phyloP scores from a whole-genome alignment of 2,888 invertebrate genomes.

The Lasioglossum villosulum region DNA sequence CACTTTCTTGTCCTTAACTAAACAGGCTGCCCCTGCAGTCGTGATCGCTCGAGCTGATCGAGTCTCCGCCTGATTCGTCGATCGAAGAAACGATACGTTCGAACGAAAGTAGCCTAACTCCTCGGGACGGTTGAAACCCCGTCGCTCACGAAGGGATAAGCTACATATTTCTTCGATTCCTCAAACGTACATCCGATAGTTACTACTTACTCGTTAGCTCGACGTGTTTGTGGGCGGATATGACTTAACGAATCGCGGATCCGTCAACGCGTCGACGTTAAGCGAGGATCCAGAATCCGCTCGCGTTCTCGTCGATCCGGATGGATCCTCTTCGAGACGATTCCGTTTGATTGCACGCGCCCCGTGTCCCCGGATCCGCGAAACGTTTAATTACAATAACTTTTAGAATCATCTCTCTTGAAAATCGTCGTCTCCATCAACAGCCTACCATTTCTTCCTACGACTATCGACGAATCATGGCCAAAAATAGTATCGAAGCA shows the following conservation, averaged over 20 bases:
- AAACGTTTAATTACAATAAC: conserved; percentile 49
- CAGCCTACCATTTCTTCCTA: conserved; percentile 35
- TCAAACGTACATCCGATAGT: conserved; percentile 22
- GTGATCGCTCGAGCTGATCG: conserved; percentile 67
- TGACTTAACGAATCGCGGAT: conserved; percentile 48
- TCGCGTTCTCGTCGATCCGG: neutral
- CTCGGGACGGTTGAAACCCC: neutral
- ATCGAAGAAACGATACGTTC: conserved; percentile 42
- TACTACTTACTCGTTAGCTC: conserved; percentile 43
- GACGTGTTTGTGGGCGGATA: conserved; percentile 58
- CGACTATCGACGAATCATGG: conserved; percentile 43
- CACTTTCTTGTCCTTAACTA: conserved; percentile 66
- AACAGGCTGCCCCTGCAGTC: conserved; percentile 73
- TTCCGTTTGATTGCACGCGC: neutral
- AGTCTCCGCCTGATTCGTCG: conserved; percentile 46
- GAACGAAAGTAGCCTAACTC: conserved; percentile 28
- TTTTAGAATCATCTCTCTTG: conserved; percentile 45
- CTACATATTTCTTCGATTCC: conserved; percentile 26
- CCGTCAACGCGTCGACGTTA: neutral
- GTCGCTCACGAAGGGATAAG: neutral
- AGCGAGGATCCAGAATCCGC: neutral
- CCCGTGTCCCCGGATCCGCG: conserved; percentile 10
- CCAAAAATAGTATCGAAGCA: conserved; percentile 41
- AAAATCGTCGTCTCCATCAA: conserved; percentile 16
- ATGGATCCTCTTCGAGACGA: neutral